phyloP scores from a whole-genome alignment of 35 echinoderm and acorn worm genomes.

The Stichopus chloronotus region DNA sequence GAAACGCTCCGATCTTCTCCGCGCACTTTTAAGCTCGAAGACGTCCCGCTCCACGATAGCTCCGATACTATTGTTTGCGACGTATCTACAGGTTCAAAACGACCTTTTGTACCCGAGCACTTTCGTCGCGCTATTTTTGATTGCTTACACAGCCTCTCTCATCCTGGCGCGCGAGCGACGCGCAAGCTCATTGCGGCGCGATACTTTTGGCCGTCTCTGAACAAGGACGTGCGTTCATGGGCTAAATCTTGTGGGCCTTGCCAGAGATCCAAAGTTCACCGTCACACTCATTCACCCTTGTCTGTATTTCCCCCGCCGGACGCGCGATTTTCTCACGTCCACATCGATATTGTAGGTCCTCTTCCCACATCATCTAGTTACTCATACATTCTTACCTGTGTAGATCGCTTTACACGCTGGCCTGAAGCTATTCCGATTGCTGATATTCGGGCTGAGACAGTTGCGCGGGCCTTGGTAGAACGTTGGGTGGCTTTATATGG shows the following conservation, averaged over 20 bases:
- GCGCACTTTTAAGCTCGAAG: neutral
- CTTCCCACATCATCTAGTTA: constrained; percentile 26
- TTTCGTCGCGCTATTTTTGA: constrained; percentile 34
- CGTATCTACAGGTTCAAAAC: constrained; percentile 35
- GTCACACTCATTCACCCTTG: constrained; percentile 42
- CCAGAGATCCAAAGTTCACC: constrained; percentile 48
- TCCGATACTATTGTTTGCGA: constrained; percentile 33
- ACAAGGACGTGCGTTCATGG: constrained; percentile 32
- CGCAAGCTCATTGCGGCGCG: constrained; percentile 2
- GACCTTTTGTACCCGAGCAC: constrained; percentile 19
- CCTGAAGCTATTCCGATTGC: constrained; percentile 53
- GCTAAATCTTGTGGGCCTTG: constrained; percentile 22
- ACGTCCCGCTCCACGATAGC: neutral
- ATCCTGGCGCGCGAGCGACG: constrained; percentile 33
- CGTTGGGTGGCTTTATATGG: constrained; percentile 53
- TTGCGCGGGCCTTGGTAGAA: constrained; percentile 36
- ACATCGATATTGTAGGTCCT: constrained; percentile 54
- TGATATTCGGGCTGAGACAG: constrained; percentile 52
- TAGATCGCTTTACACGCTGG: constrained; percentile 50
- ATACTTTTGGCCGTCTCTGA: constrained; percentile 33
- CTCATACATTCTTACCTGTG: constrained; percentile 41
- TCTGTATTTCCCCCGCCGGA: neutral
- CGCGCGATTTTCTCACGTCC: constrained; percentile 51
- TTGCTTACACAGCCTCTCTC: constrained; percentile 26
- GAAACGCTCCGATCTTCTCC: constrained; percentile 7